phyloP scores from a whole-genome alignment of 2,797 vertebrate genomes.

The Labroides dimidiatus region DNA sequence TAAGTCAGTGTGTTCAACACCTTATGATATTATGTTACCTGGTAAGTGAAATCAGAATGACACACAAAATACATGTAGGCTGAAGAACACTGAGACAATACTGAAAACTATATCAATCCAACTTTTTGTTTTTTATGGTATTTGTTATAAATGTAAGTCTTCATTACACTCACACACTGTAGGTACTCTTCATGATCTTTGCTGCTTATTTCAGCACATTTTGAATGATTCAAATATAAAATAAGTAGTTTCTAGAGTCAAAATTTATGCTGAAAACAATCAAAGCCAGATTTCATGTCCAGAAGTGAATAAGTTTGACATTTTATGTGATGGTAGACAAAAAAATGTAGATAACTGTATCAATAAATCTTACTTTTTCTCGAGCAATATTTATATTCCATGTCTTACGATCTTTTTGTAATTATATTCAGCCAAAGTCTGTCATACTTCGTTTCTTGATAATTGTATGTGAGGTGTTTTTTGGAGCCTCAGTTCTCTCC shows the following conservation, averaged over 20 bases:
- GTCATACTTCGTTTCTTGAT: conserved; percentile 24
- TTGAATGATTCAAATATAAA: no score
- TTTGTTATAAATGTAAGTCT: neutral
- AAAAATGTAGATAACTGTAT: no score
- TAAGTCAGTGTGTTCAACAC: conserved; percentile 3
- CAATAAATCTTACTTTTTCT: no score
- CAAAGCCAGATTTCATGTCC: no score
- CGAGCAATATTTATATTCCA: neutral
- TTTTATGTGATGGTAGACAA: no score
- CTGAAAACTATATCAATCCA: neutral
- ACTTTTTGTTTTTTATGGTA: neutral
- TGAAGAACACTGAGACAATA: neutral
- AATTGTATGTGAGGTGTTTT: conserved; percentile 7
- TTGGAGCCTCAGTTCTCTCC: conserved; percentile 36
- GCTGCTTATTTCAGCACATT: no score
- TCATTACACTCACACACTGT: no score
- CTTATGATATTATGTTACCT: conserved; percentile 10
- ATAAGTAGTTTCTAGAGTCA: no score
- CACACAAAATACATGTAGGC: neutral
- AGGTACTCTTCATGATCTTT: no score
- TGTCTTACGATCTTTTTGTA: neutral
- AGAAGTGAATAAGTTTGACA: no score
- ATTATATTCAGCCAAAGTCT: neutral
- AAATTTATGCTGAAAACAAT: no score
- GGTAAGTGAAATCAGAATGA: neutral